Evolutionary conservation across 2,113 vertebrate species (phyloP), one percentile per base, ranked within the genome.

Genomic region (Onychostoma macrolepis): DNA sequence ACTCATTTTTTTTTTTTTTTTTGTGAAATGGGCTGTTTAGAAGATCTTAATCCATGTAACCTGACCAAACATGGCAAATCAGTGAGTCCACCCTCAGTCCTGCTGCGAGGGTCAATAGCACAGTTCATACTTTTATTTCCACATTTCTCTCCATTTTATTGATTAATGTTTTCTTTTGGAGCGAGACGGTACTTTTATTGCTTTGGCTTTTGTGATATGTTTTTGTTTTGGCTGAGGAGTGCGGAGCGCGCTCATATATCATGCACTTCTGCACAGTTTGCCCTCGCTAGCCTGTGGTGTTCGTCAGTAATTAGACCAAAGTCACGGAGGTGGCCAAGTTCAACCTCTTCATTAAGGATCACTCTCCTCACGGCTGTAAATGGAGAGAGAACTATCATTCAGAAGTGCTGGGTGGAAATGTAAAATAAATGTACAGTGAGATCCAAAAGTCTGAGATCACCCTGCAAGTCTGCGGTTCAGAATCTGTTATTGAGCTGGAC

Each of bases 31-130:
- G 30, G 1, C 13, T 36, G 30, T 69, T 12, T 11, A 72, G 33
- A 72, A 41, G 36, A 21, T 45, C 84, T 89, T 36, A 87, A 78
- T 80, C 85, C 77, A 85, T 63, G 74, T 85, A 80, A 72, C 69
- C 71, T 88, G 85, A 87, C 84, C 36, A 91, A 84, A 81, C 89
- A 89, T 33, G 84, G 50, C 90, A 90, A 88, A 80, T 45, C 53
- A 75, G 17, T 78, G 85, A 89, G 88, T 90, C 83, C 74, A 61
- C 33, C 61, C 79, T 83, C 71, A 77, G 45, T 88, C 92, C 91
- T 50, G 87, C 90, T 91, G 90, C 81, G 41, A 89, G n/a, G 88
- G 86, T 91, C 88, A 83, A 89, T 90, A 93, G 75, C 75, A 89
- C 87, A 90, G 85, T 89, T 88, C 80, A 63, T 63, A 75, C 84